These are phyloP conservation scores for Electrona antarctica DNA, from an alignment of 2,113 vertebrate species.

Conservation along the genomic window DNA sequence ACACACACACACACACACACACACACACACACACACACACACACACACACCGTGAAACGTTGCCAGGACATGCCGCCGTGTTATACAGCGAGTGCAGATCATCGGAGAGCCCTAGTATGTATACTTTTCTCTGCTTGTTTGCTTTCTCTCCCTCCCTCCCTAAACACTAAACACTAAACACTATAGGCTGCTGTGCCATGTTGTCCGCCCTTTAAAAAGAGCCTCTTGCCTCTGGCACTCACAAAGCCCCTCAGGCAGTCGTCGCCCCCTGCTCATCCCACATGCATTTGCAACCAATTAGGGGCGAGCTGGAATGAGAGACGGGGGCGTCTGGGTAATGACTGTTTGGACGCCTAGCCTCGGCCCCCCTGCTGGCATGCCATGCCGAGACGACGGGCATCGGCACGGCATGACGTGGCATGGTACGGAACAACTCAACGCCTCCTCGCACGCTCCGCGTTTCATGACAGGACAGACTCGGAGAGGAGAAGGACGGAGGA, in stretches of 20 bases:
- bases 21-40: too few species aligned
- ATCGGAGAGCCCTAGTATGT: too few species aligned
- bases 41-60: too few species aligned
- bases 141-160: conserved; percentile 26
- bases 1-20: too few species aligned
- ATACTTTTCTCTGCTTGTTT: conserved; percentile 37
- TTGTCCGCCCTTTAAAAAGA: conserved; percentile 18
- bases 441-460: conserved; percentile 41
- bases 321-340: conserved; percentile 42
- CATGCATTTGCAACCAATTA: conserved; percentile 67
- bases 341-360: too few species aligned
- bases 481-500: conserved; percentile 18
- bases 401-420: conserved; percentile 23
- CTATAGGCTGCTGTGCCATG: too few species aligned
- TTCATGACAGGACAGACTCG: conserved; percentile 28
- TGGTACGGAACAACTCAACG: conserved; percentile 33
- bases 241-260: conserved; percentile 32
- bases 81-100: too few species aligned
- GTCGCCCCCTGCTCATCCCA: conserved; percentile 50
- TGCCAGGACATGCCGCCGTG: neutral
- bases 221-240: conserved; percentile 22
- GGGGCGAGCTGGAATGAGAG: conserved; percentile 18
- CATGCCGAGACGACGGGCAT: too few species aligned
- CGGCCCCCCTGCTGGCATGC: conserved; percentile 32
- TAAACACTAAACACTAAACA: neutral